Conservation (phyloP, 2,888 invertebrate genomes). For the Rhagophthalmus giganteus region DNA sequence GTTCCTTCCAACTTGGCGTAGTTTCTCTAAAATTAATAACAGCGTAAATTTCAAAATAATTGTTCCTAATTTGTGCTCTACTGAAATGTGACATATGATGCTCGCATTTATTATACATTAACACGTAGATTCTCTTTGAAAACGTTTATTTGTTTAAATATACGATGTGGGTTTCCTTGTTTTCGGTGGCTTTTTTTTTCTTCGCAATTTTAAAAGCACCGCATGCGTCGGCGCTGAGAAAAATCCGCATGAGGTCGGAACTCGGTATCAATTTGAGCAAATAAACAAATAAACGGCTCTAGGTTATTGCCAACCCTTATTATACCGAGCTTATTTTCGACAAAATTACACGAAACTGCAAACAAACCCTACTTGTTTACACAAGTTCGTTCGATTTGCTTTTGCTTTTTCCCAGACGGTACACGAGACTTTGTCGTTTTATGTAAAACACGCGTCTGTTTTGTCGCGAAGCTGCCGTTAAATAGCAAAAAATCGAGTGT, state of each 20-base stretch:
- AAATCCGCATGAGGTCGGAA: neutral
- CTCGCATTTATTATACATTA: neutral
- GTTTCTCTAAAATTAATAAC: constrained; percentile 14
- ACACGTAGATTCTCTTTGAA: neutral
- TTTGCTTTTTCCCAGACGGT: constrained; percentile 9
- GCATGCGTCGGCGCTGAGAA: too few species aligned
- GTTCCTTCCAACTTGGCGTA: constrained; percentile 8
- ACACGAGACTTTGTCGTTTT: constrained; percentile 9
- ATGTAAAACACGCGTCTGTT: constrained; percentile 15
- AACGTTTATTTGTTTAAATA: too few species aligned
- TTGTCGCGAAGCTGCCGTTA: constrained; percentile 7
- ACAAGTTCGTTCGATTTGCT: constrained; percentile 17
- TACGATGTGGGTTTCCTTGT: too few species aligned
- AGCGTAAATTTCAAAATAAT: constrained; percentile 21
- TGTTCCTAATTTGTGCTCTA: constrained; percentile 17
- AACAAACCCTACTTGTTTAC: constrained; percentile 13
- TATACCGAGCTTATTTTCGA: constrained; percentile 13
- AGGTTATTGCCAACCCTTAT: constrained; percentile 13
- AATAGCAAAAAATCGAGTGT: constrained; percentile 4
- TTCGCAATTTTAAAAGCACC: too few species aligned
- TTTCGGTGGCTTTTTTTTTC: too few species aligned
- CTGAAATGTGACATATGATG: constrained; percentile 13
- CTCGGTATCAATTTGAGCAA: constrained; percentile 11
- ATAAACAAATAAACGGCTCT: constrained; percentile 15
- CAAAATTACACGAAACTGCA: constrained; percentile 19